Evolutionary conservation across 2,888 invertebrate genomes (phyloP), one percentile per base, ranked within the genome.

Genomic region (Auanema freiburgensis): DNA sequence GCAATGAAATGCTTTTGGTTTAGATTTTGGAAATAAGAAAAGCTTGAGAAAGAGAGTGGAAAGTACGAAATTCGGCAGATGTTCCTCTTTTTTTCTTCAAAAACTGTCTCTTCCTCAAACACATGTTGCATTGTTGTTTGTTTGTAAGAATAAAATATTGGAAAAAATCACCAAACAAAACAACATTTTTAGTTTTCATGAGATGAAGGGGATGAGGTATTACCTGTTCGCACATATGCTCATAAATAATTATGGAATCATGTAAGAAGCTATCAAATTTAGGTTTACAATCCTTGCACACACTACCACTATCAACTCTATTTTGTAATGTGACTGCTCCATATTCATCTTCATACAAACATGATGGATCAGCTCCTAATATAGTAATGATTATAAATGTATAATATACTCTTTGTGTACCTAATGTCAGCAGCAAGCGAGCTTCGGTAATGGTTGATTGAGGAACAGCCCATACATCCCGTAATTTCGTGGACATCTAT

Each of bases 371-470:
- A 42, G 75, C 73, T 5, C 72, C 72, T 65, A 16, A 33, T 52
- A 23, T 24, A 25, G 10, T 46, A 43, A 21, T 18, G 16, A 46
- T 46, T 21, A 46, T 3, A 10, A 46, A 10, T 46, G 46, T 16
- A 5, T 3, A 18, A 46, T 8, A 21, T 18, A 18, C n/a, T 18
- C 4, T 5, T 52, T 40, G 18, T 55, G 11, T 55, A 64, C 77
- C 77, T n/a, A 80, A 57, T 0, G 76, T 74, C 18, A 80, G 63
- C 12, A 80, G 71, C 42, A 80, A 69, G 14, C 76, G 71, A 42
- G 67, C 66, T 57, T 79, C 79, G 51, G 78, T 77, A 55, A 79
- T 78, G 21, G 79, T 69, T 11, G 75, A 72, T 49, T 79, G 75
- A 0, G 79, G 79, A 16, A 68, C 57, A 10, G 75, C 66, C 78